phyloP scores from a whole-genome alignment of 2,888 invertebrate species.

The Agrochola macilenta region DNA sequence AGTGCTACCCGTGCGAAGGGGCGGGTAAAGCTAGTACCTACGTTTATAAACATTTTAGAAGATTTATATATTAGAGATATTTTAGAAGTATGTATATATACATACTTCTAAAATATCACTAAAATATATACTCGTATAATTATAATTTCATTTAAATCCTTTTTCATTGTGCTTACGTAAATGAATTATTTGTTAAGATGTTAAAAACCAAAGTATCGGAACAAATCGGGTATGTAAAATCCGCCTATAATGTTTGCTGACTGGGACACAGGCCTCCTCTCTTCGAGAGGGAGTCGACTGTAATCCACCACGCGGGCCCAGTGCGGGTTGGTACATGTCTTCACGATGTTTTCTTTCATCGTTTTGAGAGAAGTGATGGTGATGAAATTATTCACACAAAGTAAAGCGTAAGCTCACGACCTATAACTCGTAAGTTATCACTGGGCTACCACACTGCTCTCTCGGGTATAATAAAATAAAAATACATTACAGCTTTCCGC shows the following conservation, averaged over 20 bases:
- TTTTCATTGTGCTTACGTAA: neutral
- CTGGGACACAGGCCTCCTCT: neutral
- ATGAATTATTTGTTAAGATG: neutral
- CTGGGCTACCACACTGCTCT: neutral
- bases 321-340: neutral
- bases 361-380: neutral
- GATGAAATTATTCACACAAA: neutral
- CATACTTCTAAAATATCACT: neutral
- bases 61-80: too few relatives aligned
- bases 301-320: neutral
- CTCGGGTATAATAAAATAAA: conserved; percentile 1
- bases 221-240: neutral
- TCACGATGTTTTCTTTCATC: neutral
- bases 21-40: too few relatives aligned
- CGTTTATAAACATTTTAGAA: too few relatives aligned
- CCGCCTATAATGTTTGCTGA: neutral
- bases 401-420: too few relatives aligned
- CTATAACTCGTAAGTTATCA: neutral
- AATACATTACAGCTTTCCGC: conserved; percentile 21
- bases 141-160: neutral
- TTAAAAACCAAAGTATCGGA: neutral
- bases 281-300: neutral
- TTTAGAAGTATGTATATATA: too few relatives aligned
- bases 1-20: too few relatives aligned
- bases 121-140: neutral